Percentiles rank a stretch among this genome's conserved stretches.
Conservation (phyloP, 2,888 invertebrate species). For the Bombylius discolor region DNA sequence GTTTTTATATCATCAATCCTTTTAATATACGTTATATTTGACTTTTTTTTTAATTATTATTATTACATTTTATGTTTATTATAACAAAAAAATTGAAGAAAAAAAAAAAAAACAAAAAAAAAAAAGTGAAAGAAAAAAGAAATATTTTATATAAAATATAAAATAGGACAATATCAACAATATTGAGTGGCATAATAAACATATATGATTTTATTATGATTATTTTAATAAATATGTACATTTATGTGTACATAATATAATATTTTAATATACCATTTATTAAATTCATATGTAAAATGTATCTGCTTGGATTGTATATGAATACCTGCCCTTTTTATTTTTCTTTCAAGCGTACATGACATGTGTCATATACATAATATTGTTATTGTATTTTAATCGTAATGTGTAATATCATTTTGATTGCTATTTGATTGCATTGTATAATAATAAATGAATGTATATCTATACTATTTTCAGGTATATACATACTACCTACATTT, state of each 20-base stretch:
- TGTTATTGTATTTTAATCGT: not conserved
- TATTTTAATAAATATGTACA: too few relatives aligned
- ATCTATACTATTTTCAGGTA: too few relatives aligned
- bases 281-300: too few relatives aligned
- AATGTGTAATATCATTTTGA: conserved; percentile 8
- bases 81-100: too few relatives aligned
- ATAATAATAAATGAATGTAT: not conserved
- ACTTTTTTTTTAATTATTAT: not conserved
- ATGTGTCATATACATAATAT: not conserved
- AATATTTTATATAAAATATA: too few relatives aligned
- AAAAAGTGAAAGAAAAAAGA: too few relatives aligned
- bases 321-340: too few relatives aligned
- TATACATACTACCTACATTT: too few relatives aligned
- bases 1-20: not conserved
- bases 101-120: too few relatives aligned
- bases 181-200: not conserved
- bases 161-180: not conserved
- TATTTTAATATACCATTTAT: too few relatives aligned
- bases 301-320: not conserved
- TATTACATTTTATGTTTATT: not conserved
- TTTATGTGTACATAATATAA: too few relatives aligned
- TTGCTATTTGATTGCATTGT: conserved; percentile 11
- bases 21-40: too few relatives aligned
- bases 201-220: not conserved
- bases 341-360: conserved; percentile 1